phyloP scores from a whole-genome alignment of 1,140 invertebrate genomes.

The Drosophila lacteicornis region DNA sequence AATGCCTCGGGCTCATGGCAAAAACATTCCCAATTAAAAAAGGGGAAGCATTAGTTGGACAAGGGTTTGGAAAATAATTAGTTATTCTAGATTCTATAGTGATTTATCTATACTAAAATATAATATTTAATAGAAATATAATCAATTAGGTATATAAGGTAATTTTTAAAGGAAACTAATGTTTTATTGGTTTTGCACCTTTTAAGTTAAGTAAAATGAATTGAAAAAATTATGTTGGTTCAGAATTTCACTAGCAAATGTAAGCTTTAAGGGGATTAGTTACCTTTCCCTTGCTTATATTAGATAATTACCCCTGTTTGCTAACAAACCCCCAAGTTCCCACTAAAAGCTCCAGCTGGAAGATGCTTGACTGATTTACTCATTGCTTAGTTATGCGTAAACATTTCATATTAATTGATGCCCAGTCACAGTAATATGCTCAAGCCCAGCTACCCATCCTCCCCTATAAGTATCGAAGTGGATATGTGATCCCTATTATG shows the following conservation, averaged over 20 bases:
- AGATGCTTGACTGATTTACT: conserved; percentile 44
- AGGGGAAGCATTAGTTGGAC: background rate
- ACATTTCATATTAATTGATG: conserved; percentile 59
- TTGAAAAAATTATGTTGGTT: background rate
- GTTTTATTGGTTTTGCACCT: background rate
- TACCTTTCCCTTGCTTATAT: background rate
- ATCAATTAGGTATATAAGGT: too few species aligned
- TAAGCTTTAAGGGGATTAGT: background rate
- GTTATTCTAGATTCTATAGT: background rate
- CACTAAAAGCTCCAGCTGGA: background rate
- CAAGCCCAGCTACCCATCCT: conserved; percentile 12
- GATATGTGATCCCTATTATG: conserved; percentile 46
- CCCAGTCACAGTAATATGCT: conserved; percentile 19
- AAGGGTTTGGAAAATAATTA: background rate
- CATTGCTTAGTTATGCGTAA: conserved; percentile 63
- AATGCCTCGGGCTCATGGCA: conserved; percentile 3
- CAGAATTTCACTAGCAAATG: background rate
- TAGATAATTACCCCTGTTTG: background rate
- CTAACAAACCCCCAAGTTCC: background rate
- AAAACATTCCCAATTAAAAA: background rate
- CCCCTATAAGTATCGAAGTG: conserved; percentile 37
- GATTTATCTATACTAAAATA: background rate
- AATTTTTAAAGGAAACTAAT: background rate
- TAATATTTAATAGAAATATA: too few species aligned
- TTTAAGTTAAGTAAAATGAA: rapidly evolving